Evolutionary conservation across 1,140 invertebrate genomes (phyloP).

Genomic region (Fopius arisanus): DNA sequence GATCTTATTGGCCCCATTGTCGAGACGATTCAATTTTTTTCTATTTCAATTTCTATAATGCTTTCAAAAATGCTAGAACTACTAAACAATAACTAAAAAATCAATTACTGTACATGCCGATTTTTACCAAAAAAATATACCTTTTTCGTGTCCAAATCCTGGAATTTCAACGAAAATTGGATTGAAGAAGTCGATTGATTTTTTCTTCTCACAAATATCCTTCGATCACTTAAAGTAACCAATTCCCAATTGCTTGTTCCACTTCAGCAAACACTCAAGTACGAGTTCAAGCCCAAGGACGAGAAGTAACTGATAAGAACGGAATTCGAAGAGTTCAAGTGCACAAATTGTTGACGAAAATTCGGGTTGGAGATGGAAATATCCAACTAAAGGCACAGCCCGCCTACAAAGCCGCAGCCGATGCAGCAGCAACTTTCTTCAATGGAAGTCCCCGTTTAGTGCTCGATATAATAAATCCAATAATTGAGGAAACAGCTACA

Average conservation of each 20-base stretch:
- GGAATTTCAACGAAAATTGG: too few relatives aligned
- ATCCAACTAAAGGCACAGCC: conserved; percentile 64
- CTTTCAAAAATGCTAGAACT: too few relatives aligned
- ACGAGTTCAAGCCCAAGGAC: conserved; percentile 66
- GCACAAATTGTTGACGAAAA: conserved; percentile 69
- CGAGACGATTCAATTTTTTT: too few relatives aligned
- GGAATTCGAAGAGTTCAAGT: conserved; percentile 69
- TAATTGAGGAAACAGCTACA: conserved; percentile 73
- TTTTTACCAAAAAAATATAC: too few relatives aligned
- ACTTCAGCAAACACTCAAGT: conserved; percentile 67
- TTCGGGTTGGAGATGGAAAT: conserved; percentile 69
- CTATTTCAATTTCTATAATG: too few relatives aligned
- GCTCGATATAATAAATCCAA: conserved; percentile 74
- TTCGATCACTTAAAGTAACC: too few relatives aligned
- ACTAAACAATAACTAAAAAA: too few relatives aligned
- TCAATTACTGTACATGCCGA: too few relatives aligned
- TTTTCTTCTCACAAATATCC: too few relatives aligned
- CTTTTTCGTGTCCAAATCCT: too few relatives aligned
- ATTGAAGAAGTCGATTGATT: too few relatives aligned
- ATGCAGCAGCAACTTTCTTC: conserved; percentile 72
- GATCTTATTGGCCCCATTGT: too few relatives aligned
- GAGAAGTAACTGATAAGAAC: conserved; percentile 67
- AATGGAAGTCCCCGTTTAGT: conserved; percentile 74
- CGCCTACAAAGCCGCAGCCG: conserved; percentile 61
- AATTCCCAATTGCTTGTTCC: conserved; percentile 3